Evolutionary conservation across 30 jellyfish, hydroid and myxozoan species (phyloP).

Genomic region (Hydractinia echinata): DNA sequence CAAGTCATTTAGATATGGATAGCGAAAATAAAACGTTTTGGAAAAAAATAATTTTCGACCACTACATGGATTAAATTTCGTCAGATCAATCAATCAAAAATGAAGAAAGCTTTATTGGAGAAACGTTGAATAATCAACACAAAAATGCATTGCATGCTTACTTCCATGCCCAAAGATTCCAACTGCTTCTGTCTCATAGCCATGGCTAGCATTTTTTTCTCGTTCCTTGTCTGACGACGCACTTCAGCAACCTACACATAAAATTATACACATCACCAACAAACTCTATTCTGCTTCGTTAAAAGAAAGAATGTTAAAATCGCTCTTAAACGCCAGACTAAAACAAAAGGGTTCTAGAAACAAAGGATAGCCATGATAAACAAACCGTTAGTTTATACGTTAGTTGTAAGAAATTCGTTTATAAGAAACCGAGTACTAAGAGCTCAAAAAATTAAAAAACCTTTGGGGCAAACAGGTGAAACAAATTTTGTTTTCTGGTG

Average conservation of each 20-base stretch:
- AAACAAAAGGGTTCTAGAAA: not conserved
- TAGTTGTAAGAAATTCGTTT: too few relatives aligned
- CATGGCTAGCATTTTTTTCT: conserved; percentile 83
- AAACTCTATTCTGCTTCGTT: not conserved
- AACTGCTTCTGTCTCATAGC: conserved; percentile 98
- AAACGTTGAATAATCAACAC: not conserved
- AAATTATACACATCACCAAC: not conserved
- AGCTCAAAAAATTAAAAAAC: too few relatives aligned
- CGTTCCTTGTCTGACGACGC: conserved; percentile 85
- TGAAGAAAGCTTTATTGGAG: not conserved
- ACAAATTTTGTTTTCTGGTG: too few relatives aligned
- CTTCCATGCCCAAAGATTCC: conserved; percentile 96
- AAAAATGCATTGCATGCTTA: conserved; percentile 26
- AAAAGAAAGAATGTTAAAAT: not conserved
- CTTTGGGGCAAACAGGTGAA: too few relatives aligned
- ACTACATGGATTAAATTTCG: too few relatives aligned
- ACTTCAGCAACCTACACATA: conserved; percentile 67
- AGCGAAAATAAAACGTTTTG: not conserved
- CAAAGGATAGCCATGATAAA: too few relatives aligned
- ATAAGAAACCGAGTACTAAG: too few relatives aligned
- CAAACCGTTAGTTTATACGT: too few relatives aligned
- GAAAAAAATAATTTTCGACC: not conserved
- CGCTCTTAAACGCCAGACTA: not conserved
- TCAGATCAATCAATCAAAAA: too few relatives aligned
- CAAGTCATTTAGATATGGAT: too few relatives aligned